A percentile compares a stretch with the other conserved stretches of the same genome.
Evolutionary conservation across 2,797 vertebrate genomes (phyloP).

Genomic region (Benthosema pterotum): DNA sequence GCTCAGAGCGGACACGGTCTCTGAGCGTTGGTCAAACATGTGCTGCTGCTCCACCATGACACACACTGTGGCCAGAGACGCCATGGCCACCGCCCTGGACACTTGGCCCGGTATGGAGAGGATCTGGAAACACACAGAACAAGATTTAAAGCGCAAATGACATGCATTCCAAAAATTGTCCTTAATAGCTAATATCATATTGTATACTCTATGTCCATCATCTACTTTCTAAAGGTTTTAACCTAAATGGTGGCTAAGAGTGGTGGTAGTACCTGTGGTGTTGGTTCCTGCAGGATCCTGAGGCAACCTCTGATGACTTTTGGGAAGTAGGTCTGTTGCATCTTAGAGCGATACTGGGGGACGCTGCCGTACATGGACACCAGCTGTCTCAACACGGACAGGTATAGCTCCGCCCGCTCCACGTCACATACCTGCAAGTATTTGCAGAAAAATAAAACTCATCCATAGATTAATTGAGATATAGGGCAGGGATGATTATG

Average conservation of each 20-base stretch:
- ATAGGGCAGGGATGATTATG: no score
- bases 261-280: conserved; percentile 71
- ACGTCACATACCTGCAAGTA: conserved; percentile 74
- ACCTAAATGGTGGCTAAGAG: no score
- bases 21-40: conserved; percentile 54
- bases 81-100: conserved; percentile 81
- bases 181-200: no score
- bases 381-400: conserved; percentile 83
- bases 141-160: no score
- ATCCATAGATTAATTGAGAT: no score
- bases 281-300: conserved; percentile 73
- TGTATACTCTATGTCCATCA: no score
- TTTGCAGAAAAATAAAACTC: no score
- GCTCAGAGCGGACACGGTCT: conserved; percentile 66
- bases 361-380: conserved; percentile 57
- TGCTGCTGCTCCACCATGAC: conserved; percentile 64
- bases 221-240: no score
- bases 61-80: conserved; percentile 83
- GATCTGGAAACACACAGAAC: conserved; percentile 68
- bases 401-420: conserved; percentile 86
- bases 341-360: conserved; percentile 58
- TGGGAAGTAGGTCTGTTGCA: conserved; percentile 74
- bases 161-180: no score
- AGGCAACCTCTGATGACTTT: conserved; percentile 79
- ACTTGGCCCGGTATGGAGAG: conserved; percentile 81